These are phyloP conservation scores for Arctia plantaginis DNA, from an alignment of 2,888 invertebrate species.

Conservation along the genomic window DNA sequence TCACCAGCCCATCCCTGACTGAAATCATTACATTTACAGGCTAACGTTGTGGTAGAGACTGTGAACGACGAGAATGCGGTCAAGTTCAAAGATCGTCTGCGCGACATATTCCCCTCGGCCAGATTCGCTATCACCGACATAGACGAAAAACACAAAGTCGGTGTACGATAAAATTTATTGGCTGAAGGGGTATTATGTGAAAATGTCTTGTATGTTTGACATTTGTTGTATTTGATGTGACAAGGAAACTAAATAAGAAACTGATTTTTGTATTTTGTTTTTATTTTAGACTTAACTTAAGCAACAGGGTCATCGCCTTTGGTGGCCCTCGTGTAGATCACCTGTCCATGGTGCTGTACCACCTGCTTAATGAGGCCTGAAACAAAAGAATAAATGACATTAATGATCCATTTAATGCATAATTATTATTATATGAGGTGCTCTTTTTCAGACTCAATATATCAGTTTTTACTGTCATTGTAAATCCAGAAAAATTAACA, in stretches of 20 bases:
- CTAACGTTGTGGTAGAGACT: constrained; percentile 79
- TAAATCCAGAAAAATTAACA: constrained; percentile 73
- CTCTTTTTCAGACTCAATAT: constrained; percentile 87
- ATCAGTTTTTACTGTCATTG: constrained; percentile 84
- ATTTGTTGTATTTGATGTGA: not conserved
- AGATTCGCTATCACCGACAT: constrained; percentile 70
- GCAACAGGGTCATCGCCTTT: constrained; percentile 96
- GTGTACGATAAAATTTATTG: constrained; percentile 45
- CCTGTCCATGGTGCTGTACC: constrained; percentile 97
- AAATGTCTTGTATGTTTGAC: not conserved
- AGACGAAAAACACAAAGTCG: constrained; percentile 68
- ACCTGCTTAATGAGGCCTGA: constrained; percentile 97
- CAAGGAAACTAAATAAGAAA: constrained; percentile 13
- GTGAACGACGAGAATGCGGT: constrained; percentile 73
- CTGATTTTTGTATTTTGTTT: constrained; percentile 55
- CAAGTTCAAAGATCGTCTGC: constrained; percentile 69
- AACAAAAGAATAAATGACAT: constrained; percentile 48
- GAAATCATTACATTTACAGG: constrained; percentile 54
- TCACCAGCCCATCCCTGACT: not conserved
- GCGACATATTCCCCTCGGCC: constrained; percentile 71
- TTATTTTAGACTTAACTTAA: constrained; percentile 85
- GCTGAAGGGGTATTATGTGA: not conserved
- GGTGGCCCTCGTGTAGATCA: constrained; percentile 98
- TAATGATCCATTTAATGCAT: not conserved
- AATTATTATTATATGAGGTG: not conserved